Evolutionary conservation across 2,113 vertebrate genomes (phyloP).

Genomic region (Psammodynastes pulverulentus): DNA sequence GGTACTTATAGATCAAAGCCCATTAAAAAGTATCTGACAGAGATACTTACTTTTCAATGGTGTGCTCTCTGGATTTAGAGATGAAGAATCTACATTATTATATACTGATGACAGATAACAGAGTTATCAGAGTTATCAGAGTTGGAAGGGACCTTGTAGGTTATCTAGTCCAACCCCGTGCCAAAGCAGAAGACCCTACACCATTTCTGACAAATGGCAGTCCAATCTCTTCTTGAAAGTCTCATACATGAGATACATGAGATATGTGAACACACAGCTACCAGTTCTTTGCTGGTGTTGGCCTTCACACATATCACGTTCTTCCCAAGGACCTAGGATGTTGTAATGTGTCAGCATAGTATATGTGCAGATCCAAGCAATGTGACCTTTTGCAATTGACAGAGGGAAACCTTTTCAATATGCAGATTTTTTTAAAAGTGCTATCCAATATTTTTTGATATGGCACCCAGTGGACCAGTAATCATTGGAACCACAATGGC

Average conservation of each 20-base stretch:
- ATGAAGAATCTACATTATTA: not conserved
- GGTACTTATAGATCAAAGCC: conserved; percentile 5
- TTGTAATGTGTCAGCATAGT: not conserved
- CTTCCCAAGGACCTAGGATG: not conserved
- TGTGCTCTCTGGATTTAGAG: not conserved
- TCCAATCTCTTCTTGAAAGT: too few relatives aligned
- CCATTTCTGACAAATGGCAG: too few relatives aligned
- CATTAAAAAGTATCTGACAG: conserved; percentile 10
- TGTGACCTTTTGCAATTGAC: not conserved
- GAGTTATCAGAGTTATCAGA: too few relatives aligned
- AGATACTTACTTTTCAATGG: not conserved
- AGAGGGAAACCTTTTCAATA: not conserved
- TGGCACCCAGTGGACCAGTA: not conserved
- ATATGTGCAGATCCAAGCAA: not conserved
- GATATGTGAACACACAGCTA: not conserved
- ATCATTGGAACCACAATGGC: not conserved
- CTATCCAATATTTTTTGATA: not conserved
- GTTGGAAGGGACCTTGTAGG: too few relatives aligned
- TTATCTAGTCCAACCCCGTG: too few relatives aligned
- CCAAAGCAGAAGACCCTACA: too few relatives aligned
- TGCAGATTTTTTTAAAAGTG: not conserved
- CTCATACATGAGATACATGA: too few relatives aligned
- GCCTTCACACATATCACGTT: not conserved
- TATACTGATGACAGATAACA: too few relatives aligned
- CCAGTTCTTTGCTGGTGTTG: not conserved